Conservation (phyloP, 2,888 invertebrate genomes). For the Ganaspis brasiliensis region DNA sequence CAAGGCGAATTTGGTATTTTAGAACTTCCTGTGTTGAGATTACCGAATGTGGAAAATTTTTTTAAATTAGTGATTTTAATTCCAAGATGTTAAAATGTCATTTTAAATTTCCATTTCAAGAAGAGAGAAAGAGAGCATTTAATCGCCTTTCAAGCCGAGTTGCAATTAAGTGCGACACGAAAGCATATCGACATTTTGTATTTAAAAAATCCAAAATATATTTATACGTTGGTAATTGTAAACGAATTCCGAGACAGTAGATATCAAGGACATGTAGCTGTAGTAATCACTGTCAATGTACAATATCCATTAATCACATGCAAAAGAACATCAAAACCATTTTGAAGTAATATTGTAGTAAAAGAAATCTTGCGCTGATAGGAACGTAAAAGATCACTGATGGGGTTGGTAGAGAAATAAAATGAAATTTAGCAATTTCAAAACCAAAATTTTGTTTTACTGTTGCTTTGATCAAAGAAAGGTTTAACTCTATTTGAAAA, state of each 20-base stretch:
- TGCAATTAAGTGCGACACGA: slow-evolving; percentile 62
- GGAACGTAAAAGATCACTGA: slow-evolving; percentile 17
- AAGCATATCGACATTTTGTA: slow-evolving; percentile 75
- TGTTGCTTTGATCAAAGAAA: slow-evolving; percentile 18
- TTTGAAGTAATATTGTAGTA: slow-evolving; percentile 37
- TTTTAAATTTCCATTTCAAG: neutral
- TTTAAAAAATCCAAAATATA: slow-evolving; percentile 69
- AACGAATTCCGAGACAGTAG: slow-evolving; percentile 37
- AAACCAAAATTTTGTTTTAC: slow-evolving; percentile 36
- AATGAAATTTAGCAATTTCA: slow-evolving; percentile 14
- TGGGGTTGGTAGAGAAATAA: slow-evolving; percentile 28
- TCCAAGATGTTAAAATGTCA: too few species aligned
- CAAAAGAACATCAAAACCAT: slow-evolving; percentile 54
- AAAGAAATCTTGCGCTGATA: slow-evolving; percentile 36
- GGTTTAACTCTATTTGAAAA: neutral
- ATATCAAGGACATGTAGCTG: slow-evolving; percentile 49
- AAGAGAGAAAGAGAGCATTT: neutral
- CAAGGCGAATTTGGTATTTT: slow-evolving; percentile 42
- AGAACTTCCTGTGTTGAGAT: slow-evolving; percentile 36
- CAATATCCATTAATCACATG: slow-evolving; percentile 51
- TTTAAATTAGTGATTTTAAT: neutral
- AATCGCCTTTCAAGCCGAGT: slow-evolving; percentile 50
- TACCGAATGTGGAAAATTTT: slow-evolving; percentile 36
- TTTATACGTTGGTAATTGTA: slow-evolving; percentile 71
- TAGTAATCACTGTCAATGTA: slow-evolving; percentile 55